Evolutionary conservation across 2,888 invertebrate genomes (phyloP).

Genomic region (Lithodes maja): DNA sequence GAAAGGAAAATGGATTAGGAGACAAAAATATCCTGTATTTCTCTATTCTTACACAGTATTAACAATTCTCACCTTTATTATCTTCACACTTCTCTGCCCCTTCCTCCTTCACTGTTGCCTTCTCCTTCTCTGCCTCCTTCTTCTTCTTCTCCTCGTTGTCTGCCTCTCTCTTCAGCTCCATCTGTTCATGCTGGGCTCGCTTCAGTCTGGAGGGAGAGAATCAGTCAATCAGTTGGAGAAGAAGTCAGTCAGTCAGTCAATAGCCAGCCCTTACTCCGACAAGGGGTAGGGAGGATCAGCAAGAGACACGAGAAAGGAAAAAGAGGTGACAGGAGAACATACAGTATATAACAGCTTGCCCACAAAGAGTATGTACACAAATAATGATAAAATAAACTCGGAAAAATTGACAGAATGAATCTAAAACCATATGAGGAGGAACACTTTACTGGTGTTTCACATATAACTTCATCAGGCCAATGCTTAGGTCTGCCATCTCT

Average conservation of each 20-base stretch:
- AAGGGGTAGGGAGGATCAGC: too few relatives aligned
- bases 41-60: neutral
- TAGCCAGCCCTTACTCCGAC: too few relatives aligned
- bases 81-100: constrained; percentile 9
- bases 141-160: constrained; percentile 5
- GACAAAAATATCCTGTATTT: neutral
- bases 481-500: too few relatives aligned
- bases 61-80: constrained; percentile 17
- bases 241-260: neutral
- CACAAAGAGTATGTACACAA: too few relatives aligned
- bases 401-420: too few relatives aligned
- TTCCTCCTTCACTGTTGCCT: constrained; percentile 24
- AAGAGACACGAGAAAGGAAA: too few relatives aligned
- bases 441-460: too few relatives aligned
- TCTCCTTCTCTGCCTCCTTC: constrained; percentile 47
- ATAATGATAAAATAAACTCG: too few relatives aligned
- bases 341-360: too few relatives aligned
- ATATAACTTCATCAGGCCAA: too few relatives aligned
- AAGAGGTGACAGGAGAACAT: too few relatives aligned
- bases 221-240: neutral
- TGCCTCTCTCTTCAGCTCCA: constrained; percentile 2
- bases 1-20: neutral
- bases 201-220: neutral
- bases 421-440: too few relatives aligned
- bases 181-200: neutral